Evolutionary conservation across 2,797 vertebrate genomes (phyloP), one percentile per base, ranked within the genome.

Genomic region (Xiphophorus birchmanni): DNA sequence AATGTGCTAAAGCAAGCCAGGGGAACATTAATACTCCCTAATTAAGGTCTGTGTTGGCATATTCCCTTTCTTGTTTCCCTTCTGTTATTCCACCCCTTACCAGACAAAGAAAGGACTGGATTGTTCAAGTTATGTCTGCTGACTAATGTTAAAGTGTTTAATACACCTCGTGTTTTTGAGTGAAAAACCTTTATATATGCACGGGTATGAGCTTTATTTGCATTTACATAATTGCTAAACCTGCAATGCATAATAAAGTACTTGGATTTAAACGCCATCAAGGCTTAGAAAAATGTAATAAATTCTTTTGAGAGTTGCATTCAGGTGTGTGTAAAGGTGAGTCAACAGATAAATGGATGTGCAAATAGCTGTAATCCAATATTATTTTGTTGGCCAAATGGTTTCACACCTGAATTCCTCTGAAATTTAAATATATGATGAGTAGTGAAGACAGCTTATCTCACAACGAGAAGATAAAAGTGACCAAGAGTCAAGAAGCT

Each of bases 11-110:
- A 93, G 89, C 91, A 93, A 94, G 90, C 88, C 87, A 87, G 87
- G 86, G 85, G 86, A 92, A 91, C 91, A 93, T 95, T 93, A 94
- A 91, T 94, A 94, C 89, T 91, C 88, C 84, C 86, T 93, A 94
- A 95, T 95, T 92, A 94, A 93, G 88, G 86, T 89, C 84, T 92
- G 84, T 88, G 90, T 83, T 91, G 93, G 89, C 91, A 93, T 89
- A 91, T 92, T 94, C 87, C 77, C 86, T 86, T 82, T 47, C 40
- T 90, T 93, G 88, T 90, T 83, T 92, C 79, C 83, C 79, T 82
- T 83, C 80, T 91, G 90, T 92, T 90, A 88, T 92, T 90, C 86
- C 80, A 90, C 90, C 84, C 86, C n/a, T 78, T 82, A 35, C 76
- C 56, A 73, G 80, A 91, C 80, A 80, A 78, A 73, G 77, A 69